Evolutionary conservation across 2,888 invertebrate species (phyloP), one percentile per base, ranked within the genome.

Genomic region (Ferrisia virgata): DNA sequence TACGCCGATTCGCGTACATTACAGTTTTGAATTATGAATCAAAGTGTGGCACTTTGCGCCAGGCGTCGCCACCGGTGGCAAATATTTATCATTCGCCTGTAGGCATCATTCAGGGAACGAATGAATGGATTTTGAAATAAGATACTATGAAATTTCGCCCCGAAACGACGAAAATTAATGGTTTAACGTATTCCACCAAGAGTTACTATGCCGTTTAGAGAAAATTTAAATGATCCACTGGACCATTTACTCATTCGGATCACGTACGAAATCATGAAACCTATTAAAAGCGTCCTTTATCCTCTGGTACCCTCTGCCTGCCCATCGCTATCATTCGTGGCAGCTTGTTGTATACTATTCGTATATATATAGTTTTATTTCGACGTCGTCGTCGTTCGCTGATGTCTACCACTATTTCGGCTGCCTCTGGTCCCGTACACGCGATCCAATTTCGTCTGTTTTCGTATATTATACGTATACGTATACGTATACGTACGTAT

Each of bases 201-300:
- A 72, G 72, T 72, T 72, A 72, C 58, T 72, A 33, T 64, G 28
- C 72, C 72, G 72, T 72, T 72, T 72, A 28, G 31, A 72, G 33
- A 33, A 72, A 72, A 72, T 72, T 72, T 72, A 72, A 72, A 72
- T 72, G 72, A 72, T 72, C 72, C 72, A 18, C 13, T 33, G 72
- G 33, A 72, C 72, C 72, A 28, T 31, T 33, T 33, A 33, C 33
- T 31, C 33, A 72, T 72, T 72, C 72, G 33, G 72, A 72, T 72
- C 72, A 72, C 72, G 72, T 72, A 72, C 72, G 72, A 72, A 72
- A 72, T 72, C 72, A 72, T 72, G 72, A 72, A 72, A 72, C 72
- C 72, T 72, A 72, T 72, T 72, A 72, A 72, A 72, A 72, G 33
- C 72, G 72, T 72, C 72, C 72, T 72, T 28, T 64, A 28, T 64